A percentile compares a stretch with the other conserved stretches of the same genome.
Evolutionary conservation across 1,140 invertebrate genomes (phyloP).

Genomic region (Ericerus pela): DNA sequence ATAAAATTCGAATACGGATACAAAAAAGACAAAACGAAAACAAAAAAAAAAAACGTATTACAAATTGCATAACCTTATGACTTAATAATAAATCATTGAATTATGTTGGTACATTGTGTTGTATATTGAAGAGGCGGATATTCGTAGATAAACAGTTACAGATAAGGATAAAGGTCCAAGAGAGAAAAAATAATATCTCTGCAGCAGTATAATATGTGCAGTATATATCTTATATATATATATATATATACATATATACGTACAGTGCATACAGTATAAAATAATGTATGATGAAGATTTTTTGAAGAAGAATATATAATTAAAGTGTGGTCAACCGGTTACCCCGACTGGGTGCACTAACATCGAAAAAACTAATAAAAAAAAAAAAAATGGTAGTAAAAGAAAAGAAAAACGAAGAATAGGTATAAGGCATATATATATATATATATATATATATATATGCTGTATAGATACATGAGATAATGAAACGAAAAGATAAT

Average conservation of each 20-base stretch:
- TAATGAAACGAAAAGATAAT: constrained; percentile 11
- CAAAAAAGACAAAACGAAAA: constrained; percentile 1
- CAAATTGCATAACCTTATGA: constrained; percentile 12
- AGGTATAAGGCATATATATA: not conserved
- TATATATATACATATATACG: too few relatives aligned
- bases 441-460: not conserved
- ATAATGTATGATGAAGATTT: too few relatives aligned
- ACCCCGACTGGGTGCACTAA: not conserved
- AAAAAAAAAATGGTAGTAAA: too few relatives aligned
- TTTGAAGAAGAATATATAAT: constrained; percentile 9
- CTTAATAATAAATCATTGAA: constrained; percentile 12
- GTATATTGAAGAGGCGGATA: constrained; percentile 9
- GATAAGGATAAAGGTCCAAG: constrained; percentile 1
- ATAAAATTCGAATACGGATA: too few relatives aligned
- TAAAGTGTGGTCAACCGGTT: constrained; percentile 11
- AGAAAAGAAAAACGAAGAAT: not conserved
- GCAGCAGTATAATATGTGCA: not conserved
- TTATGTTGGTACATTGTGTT: constrained; percentile 12
- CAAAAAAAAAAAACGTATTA: constrained; percentile 4
- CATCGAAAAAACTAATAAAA: too few relatives aligned
- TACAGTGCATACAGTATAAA: not conserved
- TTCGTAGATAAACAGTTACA: constrained; percentile 3
- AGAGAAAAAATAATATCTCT: not conserved
- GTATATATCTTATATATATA: too few relatives aligned
- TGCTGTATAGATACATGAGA: not conserved